Conservation (phyloP, 2,888 invertebrate genomes). For the Panzeria rudis region DNA sequence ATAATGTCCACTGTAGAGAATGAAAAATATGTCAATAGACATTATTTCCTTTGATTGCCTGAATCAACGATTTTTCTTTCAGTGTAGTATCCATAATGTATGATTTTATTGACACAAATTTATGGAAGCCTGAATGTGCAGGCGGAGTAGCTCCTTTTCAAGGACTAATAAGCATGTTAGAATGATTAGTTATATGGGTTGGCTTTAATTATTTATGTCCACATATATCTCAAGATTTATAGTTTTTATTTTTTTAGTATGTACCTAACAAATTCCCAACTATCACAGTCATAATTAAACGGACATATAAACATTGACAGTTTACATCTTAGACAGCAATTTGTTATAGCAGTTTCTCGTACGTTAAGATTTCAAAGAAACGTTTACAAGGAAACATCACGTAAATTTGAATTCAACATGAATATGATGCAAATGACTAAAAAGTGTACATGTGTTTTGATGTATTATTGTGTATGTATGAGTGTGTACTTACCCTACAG, state of each 20-base stretch:
- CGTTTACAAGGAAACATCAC: constrained; percentile 43
- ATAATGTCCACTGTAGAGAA: too few relatives aligned
- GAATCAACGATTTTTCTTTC: too few relatives aligned
- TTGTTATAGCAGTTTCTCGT: constrained; percentile 28
- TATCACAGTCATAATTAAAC: neutral
- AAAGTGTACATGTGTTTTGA: neutral
- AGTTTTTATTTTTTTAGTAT: constrained; percentile 5
- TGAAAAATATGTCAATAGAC: too few relatives aligned
- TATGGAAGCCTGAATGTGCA: neutral
- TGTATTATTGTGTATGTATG: neutral
- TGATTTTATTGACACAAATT: neutral
- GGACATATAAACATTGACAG: constrained; percentile 13
- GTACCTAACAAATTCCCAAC: neutral
- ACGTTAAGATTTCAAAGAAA: neutral
- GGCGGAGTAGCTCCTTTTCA: neutral
- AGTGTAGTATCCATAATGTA: neutral
- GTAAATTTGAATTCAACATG: constrained; percentile 40
- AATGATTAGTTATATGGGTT: neutral
- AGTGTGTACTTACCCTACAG: too few relatives aligned
- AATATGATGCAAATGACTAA: constrained; percentile 35
- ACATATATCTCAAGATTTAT: neutral
- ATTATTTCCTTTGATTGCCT: too few relatives aligned
- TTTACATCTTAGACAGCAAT: constrained; percentile 34
- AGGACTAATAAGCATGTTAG: neutral
- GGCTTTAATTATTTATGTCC: neutral